A percentile compares a stretch with the other conserved stretches of the same genome.
Evolutionary conservation across 1,140 invertebrate genomes (phyloP).

Genomic region (Mactra quadrangularis): DNA sequence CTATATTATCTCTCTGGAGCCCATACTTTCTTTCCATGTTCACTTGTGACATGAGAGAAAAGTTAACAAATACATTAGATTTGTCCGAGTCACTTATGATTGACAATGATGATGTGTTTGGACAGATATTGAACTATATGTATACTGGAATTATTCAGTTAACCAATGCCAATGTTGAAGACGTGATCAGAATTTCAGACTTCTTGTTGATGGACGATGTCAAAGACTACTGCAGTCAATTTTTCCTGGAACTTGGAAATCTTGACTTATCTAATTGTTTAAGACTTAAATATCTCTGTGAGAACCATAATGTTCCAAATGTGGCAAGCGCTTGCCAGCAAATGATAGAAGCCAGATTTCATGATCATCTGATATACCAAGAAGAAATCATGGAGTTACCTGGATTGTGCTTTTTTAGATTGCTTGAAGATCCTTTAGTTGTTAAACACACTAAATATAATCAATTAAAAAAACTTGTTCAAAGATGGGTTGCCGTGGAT

Average conservation of each 20-base stretch:
- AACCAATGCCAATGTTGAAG: slow-evolving; percentile 92
- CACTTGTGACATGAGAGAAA: slow-evolving; percentile 82
- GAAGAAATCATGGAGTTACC: slow-evolving; percentile 83
- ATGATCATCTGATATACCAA: slow-evolving; percentile 80
- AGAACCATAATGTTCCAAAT: slow-evolving; percentile 79
- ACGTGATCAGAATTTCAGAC: slow-evolving; percentile 83
- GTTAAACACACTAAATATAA: slow-evolving; percentile 78
- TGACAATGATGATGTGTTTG: slow-evolving; percentile 88
- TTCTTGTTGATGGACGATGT: slow-evolving; percentile 87
- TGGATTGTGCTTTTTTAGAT: slow-evolving; percentile 69
- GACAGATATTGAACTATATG: slow-evolving; percentile 92
- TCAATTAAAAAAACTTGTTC: slow-evolving; percentile 75
- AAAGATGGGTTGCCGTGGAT: slow-evolving; percentile 79
- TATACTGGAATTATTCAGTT: slow-evolving; percentile 90
- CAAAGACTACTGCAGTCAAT: slow-evolving; percentile 81
- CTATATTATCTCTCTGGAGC: slow-evolving; percentile 80
- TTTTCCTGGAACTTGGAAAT: slow-evolving; percentile 80
- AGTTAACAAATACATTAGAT: slow-evolving; percentile 88
- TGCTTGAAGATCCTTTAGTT: slow-evolving; percentile 76
- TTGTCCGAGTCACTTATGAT: slow-evolving; percentile 83
- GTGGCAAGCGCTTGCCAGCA: slow-evolving; percentile 75
- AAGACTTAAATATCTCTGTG: slow-evolving; percentile 75
- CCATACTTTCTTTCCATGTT: slow-evolving; percentile 82
- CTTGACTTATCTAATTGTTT: slow-evolving; percentile 80
- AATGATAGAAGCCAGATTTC: slow-evolving; percentile 80